Conservation (phyloP, 2,113 vertebrate species). For the Manacus vitellinus region DNA sequence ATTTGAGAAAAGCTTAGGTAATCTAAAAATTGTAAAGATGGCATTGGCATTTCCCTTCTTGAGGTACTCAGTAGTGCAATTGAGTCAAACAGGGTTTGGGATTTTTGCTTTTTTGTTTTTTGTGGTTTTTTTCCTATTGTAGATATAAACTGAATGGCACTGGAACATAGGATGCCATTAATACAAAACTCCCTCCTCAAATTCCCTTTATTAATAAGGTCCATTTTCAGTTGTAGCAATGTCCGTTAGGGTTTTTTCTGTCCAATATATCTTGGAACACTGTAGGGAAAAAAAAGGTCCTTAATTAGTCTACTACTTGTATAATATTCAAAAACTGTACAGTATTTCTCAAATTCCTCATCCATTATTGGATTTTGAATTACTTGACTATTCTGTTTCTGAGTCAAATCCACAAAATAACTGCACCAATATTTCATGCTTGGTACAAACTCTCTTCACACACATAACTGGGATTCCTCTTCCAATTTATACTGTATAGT, state of each 20-base stretch:
- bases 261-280: conserved; percentile 50
- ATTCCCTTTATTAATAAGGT: conserved; percentile 3
- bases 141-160: conserved; percentile 39
- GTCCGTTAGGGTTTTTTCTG: conserved; percentile 3
- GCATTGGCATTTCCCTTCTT: conserved; percentile 39
- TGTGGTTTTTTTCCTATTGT: background rate
- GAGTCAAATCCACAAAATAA: conserved; percentile 59
- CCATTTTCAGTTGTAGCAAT: conserved; percentile 36
- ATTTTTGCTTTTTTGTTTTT: background rate
- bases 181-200: background rate
- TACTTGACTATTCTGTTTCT: conserved; percentile 76
- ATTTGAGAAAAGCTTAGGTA: background rate
- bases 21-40: conserved; percentile 17
- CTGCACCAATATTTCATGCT: conserved; percentile 52
- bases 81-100: conserved; percentile 72
- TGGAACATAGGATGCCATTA: background rate
- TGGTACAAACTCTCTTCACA: conserved; percentile 63
- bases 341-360: conserved; percentile 62
- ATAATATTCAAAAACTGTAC: conserved; percentile 59
- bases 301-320: conserved; percentile 58
- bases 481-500: conserved; percentile 59
- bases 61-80: conserved; percentile 79
- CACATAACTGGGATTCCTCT: conserved; percentile 69
- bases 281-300: conserved; percentile 47
- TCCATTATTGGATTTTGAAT: conserved; percentile 72